Conservation (phyloP, 2,888 invertebrate genomes). For the Cheilosia pagana region DNA sequence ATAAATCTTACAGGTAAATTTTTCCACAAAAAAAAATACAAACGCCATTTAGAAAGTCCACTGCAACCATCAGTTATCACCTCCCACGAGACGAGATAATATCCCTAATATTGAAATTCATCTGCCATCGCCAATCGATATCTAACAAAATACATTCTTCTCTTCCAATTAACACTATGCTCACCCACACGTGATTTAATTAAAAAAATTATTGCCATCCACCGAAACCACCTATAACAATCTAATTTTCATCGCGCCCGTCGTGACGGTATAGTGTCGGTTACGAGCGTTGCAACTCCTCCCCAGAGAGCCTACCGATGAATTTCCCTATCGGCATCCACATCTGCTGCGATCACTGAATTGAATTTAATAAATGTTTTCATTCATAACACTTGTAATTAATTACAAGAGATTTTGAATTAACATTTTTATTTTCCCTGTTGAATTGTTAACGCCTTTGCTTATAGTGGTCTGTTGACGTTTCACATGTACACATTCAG, state of each 20-base stretch:
- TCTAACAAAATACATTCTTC: conserved; percentile 14
- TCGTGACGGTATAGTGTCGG: not conserved
- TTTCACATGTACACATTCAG: conserved; percentile 15
- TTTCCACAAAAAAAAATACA: too few species aligned
- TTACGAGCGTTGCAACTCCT: too few species aligned
- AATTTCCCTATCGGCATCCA: conserved; percentile 11
- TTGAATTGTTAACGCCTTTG: conserved; percentile 13
- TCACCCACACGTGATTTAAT: conserved; percentile 36
- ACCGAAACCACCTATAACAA: conserved; percentile 18
- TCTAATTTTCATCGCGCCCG: conserved; percentile 14
- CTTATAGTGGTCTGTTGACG: conserved; percentile 5
- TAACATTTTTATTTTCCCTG: conserved; percentile 12
- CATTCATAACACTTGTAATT: conserved; percentile 30
- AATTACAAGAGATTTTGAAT: conserved; percentile 6
- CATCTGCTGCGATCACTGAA: conserved; percentile 17
- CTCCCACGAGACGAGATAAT: not conserved
- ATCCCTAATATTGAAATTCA: not conserved
- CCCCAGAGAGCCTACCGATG: not conserved
- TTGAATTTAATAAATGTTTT: conserved; percentile 29
- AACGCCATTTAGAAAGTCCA: too few species aligned
- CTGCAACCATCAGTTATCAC: not conserved
- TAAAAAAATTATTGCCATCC: conserved; percentile 16
- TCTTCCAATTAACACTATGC: not conserved
- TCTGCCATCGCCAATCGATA: not conserved
- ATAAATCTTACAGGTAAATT: too few species aligned